Conservation (phyloP, 2,797 vertebrate genomes). For the Hirundo rustica region DNA sequence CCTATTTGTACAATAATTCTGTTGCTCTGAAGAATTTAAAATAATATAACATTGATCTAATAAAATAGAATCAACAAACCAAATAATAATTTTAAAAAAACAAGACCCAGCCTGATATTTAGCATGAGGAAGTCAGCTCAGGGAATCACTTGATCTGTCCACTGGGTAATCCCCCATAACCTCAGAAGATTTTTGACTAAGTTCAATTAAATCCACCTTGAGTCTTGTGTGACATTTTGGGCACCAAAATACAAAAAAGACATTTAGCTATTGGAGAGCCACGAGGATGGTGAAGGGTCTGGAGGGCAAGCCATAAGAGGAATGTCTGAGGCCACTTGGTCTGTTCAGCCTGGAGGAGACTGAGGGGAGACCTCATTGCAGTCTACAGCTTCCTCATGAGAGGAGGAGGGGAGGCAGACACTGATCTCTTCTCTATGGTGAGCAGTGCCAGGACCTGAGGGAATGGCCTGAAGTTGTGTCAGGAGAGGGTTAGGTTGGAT, state of each 20-base stretch:
- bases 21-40: not conserved
- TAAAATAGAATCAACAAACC: not conserved
- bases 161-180: not conserved
- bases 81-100: not conserved
- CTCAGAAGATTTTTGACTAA: not conserved
- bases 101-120: not conserved
- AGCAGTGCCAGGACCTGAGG: not conserved
- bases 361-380: not conserved
- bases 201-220: not conserved
- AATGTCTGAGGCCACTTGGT: not conserved
- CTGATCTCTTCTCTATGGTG: too few species aligned
- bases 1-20: not conserved
- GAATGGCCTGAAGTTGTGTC: rapidly evolving
- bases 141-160: not conserved
- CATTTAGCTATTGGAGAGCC: not conserved
- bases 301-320: not conserved
- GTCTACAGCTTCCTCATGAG: rapidly evolving
- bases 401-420: not conserved
- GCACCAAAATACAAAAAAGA: not conserved
- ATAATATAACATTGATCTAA: not conserved
- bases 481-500: not conserved
- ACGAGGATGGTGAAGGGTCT: rapidly evolving
- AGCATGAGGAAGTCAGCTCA: not conserved
- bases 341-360: not conserved
- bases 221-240: not conserved